Base-by-base conservation (phyloP, 2,888 invertebrate genomes). In the Salticus scenicus region DNA sequence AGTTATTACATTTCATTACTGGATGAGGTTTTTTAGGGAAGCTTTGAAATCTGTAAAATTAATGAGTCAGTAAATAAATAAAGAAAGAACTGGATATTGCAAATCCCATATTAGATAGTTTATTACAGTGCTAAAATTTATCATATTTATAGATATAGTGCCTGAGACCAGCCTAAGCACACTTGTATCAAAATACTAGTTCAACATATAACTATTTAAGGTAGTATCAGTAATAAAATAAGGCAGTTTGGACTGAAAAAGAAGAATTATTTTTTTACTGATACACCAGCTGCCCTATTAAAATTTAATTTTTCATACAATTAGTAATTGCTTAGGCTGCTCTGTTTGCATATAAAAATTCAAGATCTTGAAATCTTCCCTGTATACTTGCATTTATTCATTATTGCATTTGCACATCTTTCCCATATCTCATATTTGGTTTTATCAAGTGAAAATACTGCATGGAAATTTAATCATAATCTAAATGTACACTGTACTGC, bases 331-430 rank as follows among this genome's bases (percentile, higher is more conserved):
- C 83, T 78, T 84, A 84, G 83, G 83, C 77, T 84, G 77, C 17
- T 78, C 42, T 42, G 70, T 42, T 75, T 69, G 67, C 47, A 63
- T 57, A 69, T 69, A 73, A 77, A n/a, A n/a, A n/a, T n/a, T 84
- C 77, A 76, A 20, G 69, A 67, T 84, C 78, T 84, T 73, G 72
- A 77, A 72, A 77, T 84, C 72, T 84, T 84, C 83, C 77, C 73
- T 69, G 63, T 77, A 77, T 77, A 84, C 73, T 69, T 84, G 83
- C 83, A 84, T 84, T 84, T 84, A 84, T 37, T 69, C 83, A 84
- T 84, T 28, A 66, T 24, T 31, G 72, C 75, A 67, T 67, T 77
- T 78, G 77, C 83, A 84, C 83, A 84, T 84, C 70, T 67, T 47
- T 77, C 71, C 83, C 77, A 70, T 67, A 83, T 83, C 71, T 83